A percentile compares a stretch with the other conserved stretches of the same genome.
Evolutionary conservation across 2,113 vertebrate species (phyloP).

Genomic region (Euleptes europaea): DNA sequence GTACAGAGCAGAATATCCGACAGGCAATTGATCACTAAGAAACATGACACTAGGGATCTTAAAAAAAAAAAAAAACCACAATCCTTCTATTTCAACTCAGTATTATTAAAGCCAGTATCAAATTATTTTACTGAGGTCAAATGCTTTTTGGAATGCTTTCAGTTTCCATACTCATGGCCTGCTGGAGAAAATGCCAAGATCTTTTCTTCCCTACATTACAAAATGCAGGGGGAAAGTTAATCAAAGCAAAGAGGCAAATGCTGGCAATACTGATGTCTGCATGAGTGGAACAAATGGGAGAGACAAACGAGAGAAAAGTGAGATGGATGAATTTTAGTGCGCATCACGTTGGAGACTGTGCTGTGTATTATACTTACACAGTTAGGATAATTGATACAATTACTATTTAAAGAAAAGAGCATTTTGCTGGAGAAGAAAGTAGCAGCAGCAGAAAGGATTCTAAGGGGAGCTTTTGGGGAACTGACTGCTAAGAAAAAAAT

Average conservation of each 20-base stretch:
- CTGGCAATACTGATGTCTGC: constrained; percentile 14
- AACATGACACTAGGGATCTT: constrained; percentile 60
- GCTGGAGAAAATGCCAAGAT: constrained; percentile 47
- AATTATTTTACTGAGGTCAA: constrained; percentile 41
- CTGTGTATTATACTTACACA: constrained; percentile 22
- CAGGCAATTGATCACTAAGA: constrained; percentile 68
- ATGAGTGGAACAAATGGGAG: constrained; percentile 33
- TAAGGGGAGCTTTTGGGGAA: constrained; percentile 21
- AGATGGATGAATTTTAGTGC: constrained; percentile 30
- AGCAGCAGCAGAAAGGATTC: constrained; percentile 16
- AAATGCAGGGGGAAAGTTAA: constrained; percentile 44
- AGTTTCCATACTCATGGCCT: constrained; percentile 21
- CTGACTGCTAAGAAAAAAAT: constrained; percentile 2
- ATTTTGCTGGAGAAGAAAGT: constrained; percentile 34
- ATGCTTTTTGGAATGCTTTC: constrained; percentile 8
- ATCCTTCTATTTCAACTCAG: constrained; percentile 49
- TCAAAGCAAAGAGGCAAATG: constrained; percentile 28
- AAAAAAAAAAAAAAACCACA: too few relatives aligned
- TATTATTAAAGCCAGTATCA: constrained; percentile 26
- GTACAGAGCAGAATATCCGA: constrained; percentile 34
- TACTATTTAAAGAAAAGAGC: constrained; percentile 31
- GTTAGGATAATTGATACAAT: constrained; percentile 50
- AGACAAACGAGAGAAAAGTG: constrained; percentile 30
- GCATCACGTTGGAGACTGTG: not conserved
- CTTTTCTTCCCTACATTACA: constrained; percentile 13